Evolutionary conservation across 2,797 vertebrate genomes (phyloP), one percentile per base, ranked within the genome.

Genomic region (Ambastaia sidthimunki): DNA sequence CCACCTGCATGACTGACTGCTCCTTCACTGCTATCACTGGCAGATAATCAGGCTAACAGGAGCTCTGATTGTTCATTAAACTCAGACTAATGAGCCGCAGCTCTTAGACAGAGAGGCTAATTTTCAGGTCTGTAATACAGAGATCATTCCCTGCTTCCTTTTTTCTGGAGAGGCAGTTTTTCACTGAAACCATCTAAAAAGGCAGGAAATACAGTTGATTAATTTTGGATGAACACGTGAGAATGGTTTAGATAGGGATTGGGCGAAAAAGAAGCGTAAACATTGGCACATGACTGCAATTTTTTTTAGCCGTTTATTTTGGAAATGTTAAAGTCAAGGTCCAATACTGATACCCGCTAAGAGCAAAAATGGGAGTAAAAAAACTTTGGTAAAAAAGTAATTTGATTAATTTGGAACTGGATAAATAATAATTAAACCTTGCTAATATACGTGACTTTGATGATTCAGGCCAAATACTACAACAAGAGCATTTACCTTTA

Each of bases 21-120:
- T 52, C n/a, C 25, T 65, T 7, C 62, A 63, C 44, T 44, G 69
- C 48, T 69, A 68, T 78, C 65, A 60, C 65, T 34, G 5, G 63
- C 65, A 77, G 48, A 65, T 68, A 74, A 74, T 75, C 68, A 62
- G 55, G 28, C 70, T 72, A 44, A 65, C 25, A 65, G 25, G 44
- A 63, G 60, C 63, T 74, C 55, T 59, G 52, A 77, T 16, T 59
- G 57, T 52, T 82, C 77, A 70, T 84, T 82, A 82, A 65, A 87
- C 66, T 60, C 68, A 74, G 73, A 55, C 68, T 83, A 85, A 80
- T 77, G 70, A 80, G 79, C 59, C n/a, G 37, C 18, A 70, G 37
- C 23, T 52, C 59, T 68, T 70, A 21, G 65, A 83, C 50, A 21
- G 19, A 55, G 50, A 44, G 41, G 9, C 7, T 66, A 55, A 25